These are phyloP conservation scores for Rhamnusium bicolor DNA, from an alignment of 2,888 invertebrate species.

Conservation along the genomic window DNA sequence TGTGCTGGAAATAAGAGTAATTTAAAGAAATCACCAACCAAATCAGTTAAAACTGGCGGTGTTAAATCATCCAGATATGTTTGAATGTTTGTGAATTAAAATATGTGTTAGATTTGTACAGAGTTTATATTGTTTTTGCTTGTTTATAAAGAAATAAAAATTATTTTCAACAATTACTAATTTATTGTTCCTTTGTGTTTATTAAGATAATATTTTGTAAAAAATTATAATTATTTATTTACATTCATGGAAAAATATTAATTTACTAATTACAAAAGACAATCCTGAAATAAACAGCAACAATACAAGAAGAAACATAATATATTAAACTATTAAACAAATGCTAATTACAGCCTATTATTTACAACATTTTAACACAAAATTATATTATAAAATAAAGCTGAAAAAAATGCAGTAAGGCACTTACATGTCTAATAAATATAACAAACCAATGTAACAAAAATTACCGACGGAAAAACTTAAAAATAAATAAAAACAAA, in stretches of 20 bases:
- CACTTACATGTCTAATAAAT: constrained; percentile 26
- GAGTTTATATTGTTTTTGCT: constrained; percentile 20
- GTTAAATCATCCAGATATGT: constrained; percentile 14
- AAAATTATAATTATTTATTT: constrained; percentile 28
- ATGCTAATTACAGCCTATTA: constrained; percentile 26
- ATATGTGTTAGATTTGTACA: constrained; percentile 14
- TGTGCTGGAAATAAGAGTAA: constrained; percentile 54
- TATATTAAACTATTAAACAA: constrained; percentile 1
- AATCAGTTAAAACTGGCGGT: constrained; percentile 8
- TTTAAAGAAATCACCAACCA: constrained; percentile 21
- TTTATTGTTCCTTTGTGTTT: constrained; percentile 10
- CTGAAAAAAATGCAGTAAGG: constrained; percentile 35
- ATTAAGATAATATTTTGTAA: constrained; percentile 16
- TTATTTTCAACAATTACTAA: constrained; percentile 11
- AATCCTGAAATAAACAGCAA: constrained; percentile 22
- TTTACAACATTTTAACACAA: constrained; percentile 7
- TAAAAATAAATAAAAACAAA: background rate
- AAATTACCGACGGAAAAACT: background rate
- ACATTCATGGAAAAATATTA: constrained; percentile 3
- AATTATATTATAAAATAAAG: background rate
- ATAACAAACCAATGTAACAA: background rate
- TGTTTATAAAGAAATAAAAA: constrained; percentile 17
- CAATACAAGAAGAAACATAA: constrained; percentile 11
- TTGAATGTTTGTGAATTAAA: background rate
- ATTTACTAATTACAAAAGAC: constrained; percentile 8